Percentiles rank a stretch among this genome's conserved stretches.
These are phyloP conservation scores for Drosophila nikananu DNA, from an alignment of 1,140 invertebrate genomes.

Conservation along the genomic window DNA sequence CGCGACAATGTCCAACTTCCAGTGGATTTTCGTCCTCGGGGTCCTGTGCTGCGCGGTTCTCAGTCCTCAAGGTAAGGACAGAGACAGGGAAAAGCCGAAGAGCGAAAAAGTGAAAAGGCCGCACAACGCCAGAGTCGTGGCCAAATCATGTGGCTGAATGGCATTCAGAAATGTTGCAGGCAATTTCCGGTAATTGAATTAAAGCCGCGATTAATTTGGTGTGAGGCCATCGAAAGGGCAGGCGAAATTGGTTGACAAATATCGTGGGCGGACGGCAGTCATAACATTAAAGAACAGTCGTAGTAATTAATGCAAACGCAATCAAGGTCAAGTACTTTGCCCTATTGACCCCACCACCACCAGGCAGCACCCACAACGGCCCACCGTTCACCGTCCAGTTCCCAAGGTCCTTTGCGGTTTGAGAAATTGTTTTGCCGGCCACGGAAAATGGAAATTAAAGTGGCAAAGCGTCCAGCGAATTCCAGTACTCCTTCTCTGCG, in stretches of 20 bases:
- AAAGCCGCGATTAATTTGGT: conserved; percentile 50
- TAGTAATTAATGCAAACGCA: conserved; percentile 81
- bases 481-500: conserved; percentile 29
- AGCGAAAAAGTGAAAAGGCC: not conserved
- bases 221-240: conserved; percentile 47
- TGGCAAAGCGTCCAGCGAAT: conserved; percentile 60
- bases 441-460: conserved; percentile 81
- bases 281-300: conserved; percentile 71
- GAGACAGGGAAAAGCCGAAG: conserved; percentile 2
- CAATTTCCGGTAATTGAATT: conserved; percentile 77
- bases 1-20: conserved; percentile 51
- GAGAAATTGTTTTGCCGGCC: conserved; percentile 71
- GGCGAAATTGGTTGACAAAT: conserved; percentile 64
- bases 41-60: conserved; percentile 53
- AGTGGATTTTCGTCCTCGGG: conserved; percentile 40
- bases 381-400: not conserved
- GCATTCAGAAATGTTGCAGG: conserved; percentile 36
- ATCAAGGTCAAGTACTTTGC: conserved; percentile 82
- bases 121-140: conserved; percentile 20
- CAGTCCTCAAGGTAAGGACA: conserved; percentile 55
- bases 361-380: not conserved
- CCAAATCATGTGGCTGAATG: conserved; percentile 13
- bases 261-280: conserved; percentile 57
- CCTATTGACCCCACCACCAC: conserved; percentile 62
- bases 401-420: conserved; percentile 47